Evolutionary conservation across 2,113 vertebrate genomes (phyloP).

Genomic region (Corydoras sp.): DNA sequence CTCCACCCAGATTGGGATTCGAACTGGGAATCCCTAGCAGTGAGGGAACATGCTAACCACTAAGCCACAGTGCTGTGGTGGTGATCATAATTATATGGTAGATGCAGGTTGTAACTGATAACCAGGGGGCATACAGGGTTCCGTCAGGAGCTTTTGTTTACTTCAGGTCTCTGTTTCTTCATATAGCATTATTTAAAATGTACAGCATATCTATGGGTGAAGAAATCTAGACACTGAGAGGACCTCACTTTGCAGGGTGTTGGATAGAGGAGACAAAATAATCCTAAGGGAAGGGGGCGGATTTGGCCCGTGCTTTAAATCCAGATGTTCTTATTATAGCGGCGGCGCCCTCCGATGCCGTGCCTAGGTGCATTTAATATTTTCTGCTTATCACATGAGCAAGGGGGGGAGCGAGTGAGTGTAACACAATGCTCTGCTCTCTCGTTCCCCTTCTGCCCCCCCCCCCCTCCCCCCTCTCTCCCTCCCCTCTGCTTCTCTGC

Average conservation of each 20-base stretch:
- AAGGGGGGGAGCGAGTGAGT: constrained; percentile 42
- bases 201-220: neutral
- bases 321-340: constrained; percentile 2
- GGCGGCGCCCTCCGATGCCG: constrained; percentile 7
- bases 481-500: constrained; percentile 69
- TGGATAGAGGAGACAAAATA: neutral
- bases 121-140: neutral
- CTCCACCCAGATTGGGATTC: too few relatives aligned
- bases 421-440: constrained; percentile 68
- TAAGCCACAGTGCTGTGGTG: neutral
- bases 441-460: constrained; percentile 35
- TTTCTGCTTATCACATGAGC: constrained; percentile 40
- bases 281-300: neutral
- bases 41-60: too few relatives aligned
- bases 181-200: too few relatives aligned
- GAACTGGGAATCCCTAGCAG: too few relatives aligned
- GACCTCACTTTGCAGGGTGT: constrained; percentile 1
- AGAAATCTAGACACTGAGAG: neutral
- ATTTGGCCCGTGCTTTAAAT: neutral
- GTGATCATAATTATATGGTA: neutral
- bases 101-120: neutral
- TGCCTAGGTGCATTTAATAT: constrained; percentile 22
- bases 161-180: too few relatives aligned
- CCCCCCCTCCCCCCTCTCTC: constrained; percentile 40
- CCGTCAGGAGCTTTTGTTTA: neutral